phyloP scores from a whole-genome alignment of 2,888 invertebrate genomes.

The Arctia plantaginis region DNA sequence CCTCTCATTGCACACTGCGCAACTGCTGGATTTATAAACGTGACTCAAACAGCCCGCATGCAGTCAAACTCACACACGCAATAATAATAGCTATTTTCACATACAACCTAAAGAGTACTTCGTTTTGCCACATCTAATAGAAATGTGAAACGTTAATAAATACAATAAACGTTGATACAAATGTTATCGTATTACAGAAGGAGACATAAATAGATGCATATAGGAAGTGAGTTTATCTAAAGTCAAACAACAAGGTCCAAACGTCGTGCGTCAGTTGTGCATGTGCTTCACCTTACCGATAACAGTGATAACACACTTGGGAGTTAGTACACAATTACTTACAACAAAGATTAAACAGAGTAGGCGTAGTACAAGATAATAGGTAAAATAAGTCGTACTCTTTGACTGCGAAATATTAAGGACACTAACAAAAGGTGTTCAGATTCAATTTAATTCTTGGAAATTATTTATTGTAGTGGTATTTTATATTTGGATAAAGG shows the following conservation, averaged over 20 bases:
- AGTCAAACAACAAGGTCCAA: conserved; percentile 52
- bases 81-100: neutral
- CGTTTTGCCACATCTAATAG: neutral
- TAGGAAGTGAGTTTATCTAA: conserved; percentile 46
- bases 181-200: neutral
- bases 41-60: neutral
- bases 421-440: neutral
- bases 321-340: conserved; percentile 38
- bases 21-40: neutral
- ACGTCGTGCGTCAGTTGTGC: conserved; percentile 48
- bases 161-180: neutral
- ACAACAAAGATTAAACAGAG: conserved; percentile 42
- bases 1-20: neutral
- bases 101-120: neutral
- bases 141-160: neutral
- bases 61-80: neutral
- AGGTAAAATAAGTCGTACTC: neutral
- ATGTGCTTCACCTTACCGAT: conserved; percentile 54
- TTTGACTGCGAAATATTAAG: neutral
- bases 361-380: conserved; percentile 32
- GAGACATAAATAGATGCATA: conserved; percentile 9
- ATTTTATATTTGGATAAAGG: neutral
- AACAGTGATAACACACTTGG: conserved; percentile 50
- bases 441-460: neutral
- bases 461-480: neutral